Conservation (phyloP, 2,797 vertebrate species). For the Gymnopithys bicolor region DNA sequence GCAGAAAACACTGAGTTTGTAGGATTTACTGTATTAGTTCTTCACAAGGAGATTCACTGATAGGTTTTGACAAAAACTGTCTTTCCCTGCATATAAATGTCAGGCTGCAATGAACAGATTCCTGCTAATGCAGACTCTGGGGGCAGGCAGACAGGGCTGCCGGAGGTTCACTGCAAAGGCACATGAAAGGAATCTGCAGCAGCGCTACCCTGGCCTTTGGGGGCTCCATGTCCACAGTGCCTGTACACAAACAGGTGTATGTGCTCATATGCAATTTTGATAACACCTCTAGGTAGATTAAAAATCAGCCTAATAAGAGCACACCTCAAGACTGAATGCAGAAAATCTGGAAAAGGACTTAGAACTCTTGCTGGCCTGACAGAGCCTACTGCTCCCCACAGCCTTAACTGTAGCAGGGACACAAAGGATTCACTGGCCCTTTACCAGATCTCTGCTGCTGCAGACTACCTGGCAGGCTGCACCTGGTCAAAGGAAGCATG, state of each 20-base stretch:
- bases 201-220: neutral
- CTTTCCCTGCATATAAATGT: neutral
- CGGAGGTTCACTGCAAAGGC: neutral
- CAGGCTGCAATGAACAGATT: neutral
- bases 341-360: neutral
- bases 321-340: neutral
- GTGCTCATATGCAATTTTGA: neutral
- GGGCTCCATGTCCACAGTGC: neutral
- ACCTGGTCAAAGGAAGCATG: neutral
- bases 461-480: neutral
- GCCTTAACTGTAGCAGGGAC: neutral
- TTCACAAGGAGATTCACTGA: neutral
- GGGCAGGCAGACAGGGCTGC: neutral
- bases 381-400: neutral
- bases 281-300: neutral
- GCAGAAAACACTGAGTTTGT: neutral
- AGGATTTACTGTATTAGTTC: neutral
- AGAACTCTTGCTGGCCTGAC: fast-evolving
- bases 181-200: neutral
- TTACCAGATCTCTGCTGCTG: neutral
- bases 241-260: neutral
- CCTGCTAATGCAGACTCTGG: fast-evolving
- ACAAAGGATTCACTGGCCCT: neutral
- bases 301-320: neutral
- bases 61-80: neutral